phyloP scores from a whole-genome alignment of 2,888 invertebrate genomes.

The Eupeodes luniger region DNA sequence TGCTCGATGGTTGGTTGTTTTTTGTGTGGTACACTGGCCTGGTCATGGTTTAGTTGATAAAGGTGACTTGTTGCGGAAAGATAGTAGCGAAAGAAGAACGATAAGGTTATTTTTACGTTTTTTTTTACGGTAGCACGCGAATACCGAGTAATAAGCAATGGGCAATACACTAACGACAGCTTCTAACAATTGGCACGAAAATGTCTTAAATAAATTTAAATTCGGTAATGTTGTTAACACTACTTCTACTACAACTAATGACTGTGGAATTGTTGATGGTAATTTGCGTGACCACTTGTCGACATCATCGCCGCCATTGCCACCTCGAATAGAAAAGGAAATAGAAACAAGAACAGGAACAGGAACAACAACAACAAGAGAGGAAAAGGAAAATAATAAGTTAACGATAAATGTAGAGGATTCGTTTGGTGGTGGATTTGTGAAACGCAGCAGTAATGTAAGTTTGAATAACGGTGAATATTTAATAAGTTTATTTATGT shows the following conservation, averaged over 20 bases:
- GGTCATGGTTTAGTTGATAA: constrained; percentile 65
- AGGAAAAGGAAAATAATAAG: constrained; percentile 47
- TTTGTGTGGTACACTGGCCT: constrained; percentile 40
- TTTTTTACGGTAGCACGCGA: constrained; percentile 6
- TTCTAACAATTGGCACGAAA: constrained; percentile 67
- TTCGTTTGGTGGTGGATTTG: background rate
- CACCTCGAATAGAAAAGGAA: constrained; percentile 7
- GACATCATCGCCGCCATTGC: background rate
- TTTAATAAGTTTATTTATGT: background rate
- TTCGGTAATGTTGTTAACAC: constrained; percentile 51
- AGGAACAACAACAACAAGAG: background rate
- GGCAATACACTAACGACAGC: constrained; percentile 66
- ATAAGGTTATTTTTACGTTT: constrained; percentile 19
- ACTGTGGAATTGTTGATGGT: constrained; percentile 1
- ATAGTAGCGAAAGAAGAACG: constrained; percentile 62
- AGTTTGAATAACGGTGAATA: constrained; percentile 32
- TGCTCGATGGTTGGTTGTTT: constrained; percentile 23
- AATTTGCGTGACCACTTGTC: constrained; percentile 49
- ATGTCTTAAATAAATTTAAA: constrained; percentile 67
- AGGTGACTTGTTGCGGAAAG: constrained; percentile 75
- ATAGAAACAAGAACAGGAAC: constrained; percentile 16
- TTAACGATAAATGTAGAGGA: constrained; percentile 22
- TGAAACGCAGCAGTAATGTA: constrained; percentile 39
- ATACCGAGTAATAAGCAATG: constrained; percentile 45
- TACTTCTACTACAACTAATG: constrained; percentile 1